Percentiles rank a stretch among this genome's conserved stretches.
These are phyloP conservation scores for Temnothorax longispinosus DNA, from an alignment of 1,140 invertebrate species.

Conservation along the genomic window DNA sequence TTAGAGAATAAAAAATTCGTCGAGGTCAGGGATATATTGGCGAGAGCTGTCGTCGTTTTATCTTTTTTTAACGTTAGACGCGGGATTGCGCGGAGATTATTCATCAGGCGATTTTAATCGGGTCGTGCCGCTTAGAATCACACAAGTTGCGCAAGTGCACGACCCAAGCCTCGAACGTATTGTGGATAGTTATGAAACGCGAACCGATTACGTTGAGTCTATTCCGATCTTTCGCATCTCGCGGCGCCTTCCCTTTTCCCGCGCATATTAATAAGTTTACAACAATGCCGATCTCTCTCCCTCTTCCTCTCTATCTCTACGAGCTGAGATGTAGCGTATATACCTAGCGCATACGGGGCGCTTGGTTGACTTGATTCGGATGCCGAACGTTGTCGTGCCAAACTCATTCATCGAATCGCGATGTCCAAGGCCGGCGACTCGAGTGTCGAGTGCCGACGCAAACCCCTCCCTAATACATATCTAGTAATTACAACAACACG, in stretches of 20 bases:
- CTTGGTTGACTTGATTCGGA: neutral
- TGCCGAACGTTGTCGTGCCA: slow-evolving; percentile 1
- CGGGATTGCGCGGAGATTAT: too few species aligned
- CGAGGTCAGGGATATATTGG: neutral
- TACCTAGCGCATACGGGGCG: too few species aligned
- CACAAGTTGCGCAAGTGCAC: neutral
- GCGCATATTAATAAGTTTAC: neutral
- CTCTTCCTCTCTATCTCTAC: too few species aligned
- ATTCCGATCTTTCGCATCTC: slow-evolving; percentile 47
- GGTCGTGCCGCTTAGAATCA: neutral
- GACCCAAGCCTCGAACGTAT: slow-evolving; percentile 52
- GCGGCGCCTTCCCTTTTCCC: slow-evolving; percentile 46
- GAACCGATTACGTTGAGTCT: slow-evolving; percentile 44
- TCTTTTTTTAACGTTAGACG: neutral
- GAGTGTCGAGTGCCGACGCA: neutral
- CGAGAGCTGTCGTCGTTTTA: neutral
- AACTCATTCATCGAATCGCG: slow-evolving; percentile 50
- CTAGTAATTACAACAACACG: slow-evolving; percentile 35
- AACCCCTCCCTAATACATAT: neutral
- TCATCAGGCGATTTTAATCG: neutral
- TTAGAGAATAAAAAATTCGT: neutral
- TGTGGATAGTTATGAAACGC: slow-evolving; percentile 23
- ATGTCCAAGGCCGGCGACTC: slow-evolving; percentile 26
- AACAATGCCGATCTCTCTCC: neutral
- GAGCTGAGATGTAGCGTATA: neutral